Conservation (phyloP, 1,140 invertebrate species). For the Oryctes rhinoceros region DNA sequence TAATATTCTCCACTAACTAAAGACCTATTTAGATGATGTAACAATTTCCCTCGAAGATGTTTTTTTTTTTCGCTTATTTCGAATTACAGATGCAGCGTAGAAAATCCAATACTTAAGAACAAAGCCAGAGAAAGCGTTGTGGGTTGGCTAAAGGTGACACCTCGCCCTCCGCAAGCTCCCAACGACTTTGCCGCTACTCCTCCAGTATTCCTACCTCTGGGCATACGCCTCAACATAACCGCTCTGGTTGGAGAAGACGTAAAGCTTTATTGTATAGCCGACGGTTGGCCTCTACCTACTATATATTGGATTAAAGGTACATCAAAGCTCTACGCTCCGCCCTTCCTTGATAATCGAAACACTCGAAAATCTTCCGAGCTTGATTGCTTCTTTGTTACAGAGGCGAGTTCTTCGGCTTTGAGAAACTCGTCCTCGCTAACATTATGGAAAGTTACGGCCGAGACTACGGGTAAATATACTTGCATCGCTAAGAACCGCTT, state of each 20-base stretch:
- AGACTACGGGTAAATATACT: slow-evolving; percentile 74
- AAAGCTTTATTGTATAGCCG: slow-evolving; percentile 52
- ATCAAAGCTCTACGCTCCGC: slow-evolving; percentile 1
- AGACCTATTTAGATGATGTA: too few relatives aligned
- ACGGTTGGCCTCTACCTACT: slow-evolving; percentile 55
- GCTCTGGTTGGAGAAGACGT: slow-evolving; percentile 51
- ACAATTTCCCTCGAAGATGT: too few relatives aligned
- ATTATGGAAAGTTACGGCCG: slow-evolving; percentile 45
- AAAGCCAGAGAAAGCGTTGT: slow-evolving; percentile 52
- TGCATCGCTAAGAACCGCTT: slow-evolving; percentile 82
- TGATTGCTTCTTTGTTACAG: slow-evolving; percentile 46
- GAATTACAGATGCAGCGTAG: slow-evolving; percentile 55
- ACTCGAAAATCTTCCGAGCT: background rate
- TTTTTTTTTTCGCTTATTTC: background rate
- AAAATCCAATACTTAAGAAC: slow-evolving; percentile 55
- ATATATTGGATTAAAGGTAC: slow-evolving; percentile 57
- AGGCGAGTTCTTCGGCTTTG: slow-evolving; percentile 44
- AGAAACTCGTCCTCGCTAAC: slow-evolving; percentile 51
- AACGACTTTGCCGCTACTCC: slow-evolving; percentile 43
- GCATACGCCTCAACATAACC: slow-evolving; percentile 48
- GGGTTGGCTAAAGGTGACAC: slow-evolving; percentile 48
- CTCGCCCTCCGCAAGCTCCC: background rate
- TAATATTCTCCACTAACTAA: too few relatives aligned
- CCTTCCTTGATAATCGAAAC: too few relatives aligned
- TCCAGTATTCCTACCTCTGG: slow-evolving; percentile 52